Evolutionary conservation across 2,797 vertebrate species (phyloP).

Genomic region (Denticeps clupeoides): DNA sequence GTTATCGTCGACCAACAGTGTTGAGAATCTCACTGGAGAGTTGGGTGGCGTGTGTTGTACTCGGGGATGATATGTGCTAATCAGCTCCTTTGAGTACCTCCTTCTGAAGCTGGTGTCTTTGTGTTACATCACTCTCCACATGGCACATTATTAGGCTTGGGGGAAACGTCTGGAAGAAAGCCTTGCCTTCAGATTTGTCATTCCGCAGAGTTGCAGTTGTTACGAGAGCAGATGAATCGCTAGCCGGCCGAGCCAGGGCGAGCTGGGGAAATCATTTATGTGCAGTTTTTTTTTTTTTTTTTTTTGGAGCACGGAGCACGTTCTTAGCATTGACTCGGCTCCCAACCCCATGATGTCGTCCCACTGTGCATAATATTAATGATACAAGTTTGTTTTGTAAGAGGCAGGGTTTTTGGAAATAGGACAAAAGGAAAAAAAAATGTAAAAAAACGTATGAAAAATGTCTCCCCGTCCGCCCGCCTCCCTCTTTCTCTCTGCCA

Average conservation of each 20-base stretch:
- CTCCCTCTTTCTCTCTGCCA: conserved; percentile 17
- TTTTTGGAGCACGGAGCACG: conserved; percentile 28
- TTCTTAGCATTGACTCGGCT: conserved; percentile 28
- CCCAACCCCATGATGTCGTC: conserved; percentile 29
- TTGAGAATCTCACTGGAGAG: conserved; percentile 58
- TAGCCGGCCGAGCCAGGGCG: conserved; percentile 37
- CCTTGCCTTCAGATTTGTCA: conserved; percentile 50
- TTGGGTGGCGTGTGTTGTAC: conserved; percentile 55
- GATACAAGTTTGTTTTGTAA: conserved; percentile 36
- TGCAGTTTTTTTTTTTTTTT: no score
- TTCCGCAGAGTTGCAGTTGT: conserved; percentile 46
- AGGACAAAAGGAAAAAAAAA: conserved; percentile 4
- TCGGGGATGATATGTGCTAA: conserved; percentile 65
- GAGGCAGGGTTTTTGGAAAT: conserved; percentile 13
- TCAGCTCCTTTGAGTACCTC: conserved; percentile 60
- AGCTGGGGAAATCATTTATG: conserved; percentile 44
- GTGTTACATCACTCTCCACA: conserved; percentile 63
- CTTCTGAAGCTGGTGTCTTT: conserved; percentile 54
- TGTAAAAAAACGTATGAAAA: neutral
- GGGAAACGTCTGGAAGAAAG: conserved; percentile 48
- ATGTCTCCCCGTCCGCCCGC: neutral
- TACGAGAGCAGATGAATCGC: conserved; percentile 47
- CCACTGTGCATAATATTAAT: conserved; percentile 36
- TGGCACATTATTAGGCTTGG: conserved; percentile 56
- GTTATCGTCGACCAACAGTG: conserved; percentile 58